phyloP scores from a whole-genome alignment of 2,888 invertebrate species.

The Drosophila neutralis region DNA sequence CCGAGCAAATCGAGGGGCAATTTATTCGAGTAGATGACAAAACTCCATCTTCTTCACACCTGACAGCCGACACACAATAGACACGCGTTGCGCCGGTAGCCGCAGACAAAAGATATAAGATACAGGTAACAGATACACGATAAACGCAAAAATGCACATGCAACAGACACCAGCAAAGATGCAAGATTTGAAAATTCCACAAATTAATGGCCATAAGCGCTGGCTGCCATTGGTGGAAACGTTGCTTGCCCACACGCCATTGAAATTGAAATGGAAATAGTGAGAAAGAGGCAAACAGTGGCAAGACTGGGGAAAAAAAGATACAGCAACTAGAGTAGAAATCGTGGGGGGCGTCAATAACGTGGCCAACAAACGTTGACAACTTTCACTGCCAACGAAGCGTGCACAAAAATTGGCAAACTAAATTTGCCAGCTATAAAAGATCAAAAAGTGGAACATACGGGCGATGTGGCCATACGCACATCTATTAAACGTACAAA shows the following conservation, averaged over 20 bases:
- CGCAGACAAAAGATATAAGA: conserved; percentile 11
- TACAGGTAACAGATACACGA: conserved; percentile 35
- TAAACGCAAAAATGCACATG: conserved; percentile 27
- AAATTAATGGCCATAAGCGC: conserved; percentile 57
- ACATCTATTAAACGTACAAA: not conserved
- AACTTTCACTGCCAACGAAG: conserved; percentile 73
- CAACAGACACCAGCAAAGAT: conserved; percentile 9
- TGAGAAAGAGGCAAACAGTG: conserved; percentile 2
- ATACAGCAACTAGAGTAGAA: conserved; percentile 41
- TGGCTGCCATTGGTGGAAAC: conserved; percentile 58
- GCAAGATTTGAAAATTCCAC: conserved; percentile 23
- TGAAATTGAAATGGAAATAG: conserved; percentile 51
- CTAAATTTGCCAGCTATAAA: conserved; percentile 11
- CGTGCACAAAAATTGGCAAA: conserved; percentile 55
- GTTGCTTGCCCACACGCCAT: conserved; percentile 47
- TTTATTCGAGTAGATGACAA: conserved; percentile 24
- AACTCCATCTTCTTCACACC: conserved; percentile 76
- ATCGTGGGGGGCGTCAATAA: conserved; percentile 39
- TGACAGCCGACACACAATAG: conserved; percentile 57
- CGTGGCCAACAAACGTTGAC: conserved; percentile 43
- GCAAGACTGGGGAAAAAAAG: not conserved
- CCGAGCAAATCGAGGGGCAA: conserved; percentile 46
- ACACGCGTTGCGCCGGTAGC: conserved; percentile 38
- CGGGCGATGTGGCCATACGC: not conserved
- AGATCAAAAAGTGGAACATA: conserved; percentile 12